Evolutionary conservation across 1,140 invertebrate species (phyloP).

Genomic region (Mercenaria mercenaria): DNA sequence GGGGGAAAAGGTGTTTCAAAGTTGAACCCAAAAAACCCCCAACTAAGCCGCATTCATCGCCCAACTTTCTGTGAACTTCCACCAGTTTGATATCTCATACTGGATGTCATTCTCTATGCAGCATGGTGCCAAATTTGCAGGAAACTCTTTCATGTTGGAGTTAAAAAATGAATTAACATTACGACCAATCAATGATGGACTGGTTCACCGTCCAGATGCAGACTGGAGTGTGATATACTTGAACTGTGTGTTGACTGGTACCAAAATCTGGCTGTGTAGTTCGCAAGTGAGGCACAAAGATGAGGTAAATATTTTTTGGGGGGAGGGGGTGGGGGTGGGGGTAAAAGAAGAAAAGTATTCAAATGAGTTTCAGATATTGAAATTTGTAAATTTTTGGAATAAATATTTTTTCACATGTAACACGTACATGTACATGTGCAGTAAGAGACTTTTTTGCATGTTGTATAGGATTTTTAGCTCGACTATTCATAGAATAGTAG

Average conservation of each 20-base stretch:
- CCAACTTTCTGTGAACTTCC: constrained; percentile 92
- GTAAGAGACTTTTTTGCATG: no score
- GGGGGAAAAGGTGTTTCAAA: constrained; percentile 96
- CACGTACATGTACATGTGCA: no score
- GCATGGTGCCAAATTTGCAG: constrained; percentile 96
- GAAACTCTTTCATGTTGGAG: constrained; percentile 90
- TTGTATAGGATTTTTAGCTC: no score
- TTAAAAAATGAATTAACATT: constrained; percentile 89
- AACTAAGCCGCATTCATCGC: constrained; percentile 96
- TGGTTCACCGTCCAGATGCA: constrained; percentile 94
- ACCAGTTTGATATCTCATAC: constrained; percentile 97
- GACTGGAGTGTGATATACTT: constrained; percentile 97
- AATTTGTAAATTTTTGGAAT: no score
- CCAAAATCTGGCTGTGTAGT: constrained; percentile 96
- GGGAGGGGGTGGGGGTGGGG: no score
- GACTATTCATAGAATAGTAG: no score
- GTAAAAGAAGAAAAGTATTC: no score
- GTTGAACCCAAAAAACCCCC: constrained; percentile 93
- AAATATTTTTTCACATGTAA: no score
- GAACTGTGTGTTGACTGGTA: constrained; percentile 96
- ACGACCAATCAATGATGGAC: constrained; percentile 92
- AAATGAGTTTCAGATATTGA: no score
- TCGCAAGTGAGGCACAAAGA: constrained; percentile 80
- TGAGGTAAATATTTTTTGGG: constrained; percentile 69
- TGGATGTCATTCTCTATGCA: constrained; percentile 99